Percentiles rank a stretch among this genome's conserved stretches.
Evolutionary conservation across 2,888 invertebrate genomes (phyloP).

Genomic region (Caenorhabditis angaria): DNA sequence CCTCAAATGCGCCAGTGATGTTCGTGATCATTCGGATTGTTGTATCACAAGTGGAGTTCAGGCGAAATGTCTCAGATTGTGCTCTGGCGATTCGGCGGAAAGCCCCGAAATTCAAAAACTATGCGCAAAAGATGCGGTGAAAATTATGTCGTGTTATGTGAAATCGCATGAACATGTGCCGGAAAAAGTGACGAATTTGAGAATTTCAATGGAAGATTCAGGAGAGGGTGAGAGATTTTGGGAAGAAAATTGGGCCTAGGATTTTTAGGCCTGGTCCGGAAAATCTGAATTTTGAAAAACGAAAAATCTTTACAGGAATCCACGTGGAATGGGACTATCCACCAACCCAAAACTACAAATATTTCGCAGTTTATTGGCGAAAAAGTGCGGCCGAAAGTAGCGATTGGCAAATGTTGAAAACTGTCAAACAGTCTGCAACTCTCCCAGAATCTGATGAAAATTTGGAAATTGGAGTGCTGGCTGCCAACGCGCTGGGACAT

Average conservation of each 20-base stretch:
- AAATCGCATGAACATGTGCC: conserved; percentile 44
- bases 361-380: conserved; percentile 54
- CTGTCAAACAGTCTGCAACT: conserved; percentile 32
- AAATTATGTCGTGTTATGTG: conserved; percentile 48
- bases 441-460: conserved; percentile 1
- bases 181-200: conserved; percentile 26
- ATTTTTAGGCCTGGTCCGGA: no score
- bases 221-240: no score
- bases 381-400: conserved; percentile 25
- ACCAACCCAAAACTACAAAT: conserved; percentile 42
- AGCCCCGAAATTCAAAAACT: no score
- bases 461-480: conserved; percentile 50
- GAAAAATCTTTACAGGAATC: no score
- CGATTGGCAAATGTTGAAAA: conserved; percentile 35
- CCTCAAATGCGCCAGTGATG: conserved; percentile 53
- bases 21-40: conserved; percentile 58
- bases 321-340: conserved; percentile 47
- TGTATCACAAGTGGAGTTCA: conserved; percentile 43
- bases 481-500: conserved; percentile 55
- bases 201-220: no score
- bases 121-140: conserved; percentile 40
- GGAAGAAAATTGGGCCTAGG: no score
- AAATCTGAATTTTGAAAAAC: conserved; percentile 20
- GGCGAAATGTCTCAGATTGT: conserved; percentile 49
- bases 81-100: conserved; percentile 47